These are phyloP conservation scores for Fulmarus glacialis DNA, from an alignment of 2,113 vertebrate species.

Conservation along the genomic window DNA sequence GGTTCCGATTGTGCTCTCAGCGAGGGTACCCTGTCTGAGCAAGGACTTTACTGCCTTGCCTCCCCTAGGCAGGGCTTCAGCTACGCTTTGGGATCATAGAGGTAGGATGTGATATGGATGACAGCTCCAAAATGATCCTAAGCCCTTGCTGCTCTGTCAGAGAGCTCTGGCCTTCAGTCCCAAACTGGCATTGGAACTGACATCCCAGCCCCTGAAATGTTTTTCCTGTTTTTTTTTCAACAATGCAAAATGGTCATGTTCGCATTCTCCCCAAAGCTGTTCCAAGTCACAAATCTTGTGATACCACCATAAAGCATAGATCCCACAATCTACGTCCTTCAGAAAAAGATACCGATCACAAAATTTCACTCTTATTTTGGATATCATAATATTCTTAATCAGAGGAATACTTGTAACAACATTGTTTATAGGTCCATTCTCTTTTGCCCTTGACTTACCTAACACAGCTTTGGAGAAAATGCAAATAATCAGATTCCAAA, in stretches of 20 bases:
- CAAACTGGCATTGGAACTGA: not conserved
- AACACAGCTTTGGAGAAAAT: not conserved
- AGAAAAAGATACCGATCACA: not conserved
- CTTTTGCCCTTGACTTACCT: not conserved
- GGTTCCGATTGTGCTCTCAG: not conserved
- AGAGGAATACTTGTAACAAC: not conserved
- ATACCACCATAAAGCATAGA: rapidly evolving
- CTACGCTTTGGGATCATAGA: rapidly evolving
- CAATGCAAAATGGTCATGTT: rapidly evolving
- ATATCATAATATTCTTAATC: not conserved
- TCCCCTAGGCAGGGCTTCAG: not conserved
- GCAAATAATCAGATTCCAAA: not conserved
- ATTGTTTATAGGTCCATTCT: not conserved
- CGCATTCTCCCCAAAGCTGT: not conserved
- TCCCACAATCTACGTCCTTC: not conserved
- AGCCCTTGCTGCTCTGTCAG: not conserved
- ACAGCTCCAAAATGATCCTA: not conserved
- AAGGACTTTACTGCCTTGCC: rapidly evolving
- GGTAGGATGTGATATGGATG: rapidly evolving
- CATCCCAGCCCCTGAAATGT: not conserved
- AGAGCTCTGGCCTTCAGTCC: not conserved
- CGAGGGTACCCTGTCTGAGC: not conserved
- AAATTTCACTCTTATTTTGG: not conserved
- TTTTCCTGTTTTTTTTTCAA: not conserved
- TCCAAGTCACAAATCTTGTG: not conserved